Conservation (phyloP, 2,113 vertebrate species). For the Rhombomys opimus region DNA sequence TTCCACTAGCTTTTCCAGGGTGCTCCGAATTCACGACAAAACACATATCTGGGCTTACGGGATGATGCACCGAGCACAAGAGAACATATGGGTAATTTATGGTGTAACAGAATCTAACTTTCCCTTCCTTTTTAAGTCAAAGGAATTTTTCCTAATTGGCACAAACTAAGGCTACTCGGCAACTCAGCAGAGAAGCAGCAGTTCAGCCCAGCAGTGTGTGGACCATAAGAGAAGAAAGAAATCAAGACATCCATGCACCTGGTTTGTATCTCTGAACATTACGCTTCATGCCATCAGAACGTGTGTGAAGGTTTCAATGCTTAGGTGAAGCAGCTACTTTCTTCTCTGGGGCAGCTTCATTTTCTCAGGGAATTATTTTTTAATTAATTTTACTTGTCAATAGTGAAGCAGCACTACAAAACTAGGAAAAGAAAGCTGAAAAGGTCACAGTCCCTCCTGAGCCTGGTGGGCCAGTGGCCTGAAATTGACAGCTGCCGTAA, state of each 20-base stretch:
- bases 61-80: rapidly evolving
- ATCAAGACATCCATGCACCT: background rate
- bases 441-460: background rate
- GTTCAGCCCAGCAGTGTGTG: background rate
- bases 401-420: background rate
- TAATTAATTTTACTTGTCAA: background rate
- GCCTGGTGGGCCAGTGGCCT: background rate
- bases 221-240: background rate
- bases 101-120: background rate
- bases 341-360: background rate
- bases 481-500: rapidly evolving
- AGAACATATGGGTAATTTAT: background rate
- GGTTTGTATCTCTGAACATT: background rate
- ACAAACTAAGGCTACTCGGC: background rate
- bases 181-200: background rate
- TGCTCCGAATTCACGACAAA: background rate
- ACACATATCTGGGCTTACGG: background rate
- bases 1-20: background rate
- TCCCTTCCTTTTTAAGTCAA: constrained; percentile 8
- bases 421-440: background rate
- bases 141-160: background rate
- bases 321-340: background rate
- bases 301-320: background rate
- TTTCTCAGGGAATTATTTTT: background rate
- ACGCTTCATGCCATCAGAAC: background rate